Conservation (phyloP, 2,113 vertebrate genomes). For the Protobothrops flavoviridis region DNA sequence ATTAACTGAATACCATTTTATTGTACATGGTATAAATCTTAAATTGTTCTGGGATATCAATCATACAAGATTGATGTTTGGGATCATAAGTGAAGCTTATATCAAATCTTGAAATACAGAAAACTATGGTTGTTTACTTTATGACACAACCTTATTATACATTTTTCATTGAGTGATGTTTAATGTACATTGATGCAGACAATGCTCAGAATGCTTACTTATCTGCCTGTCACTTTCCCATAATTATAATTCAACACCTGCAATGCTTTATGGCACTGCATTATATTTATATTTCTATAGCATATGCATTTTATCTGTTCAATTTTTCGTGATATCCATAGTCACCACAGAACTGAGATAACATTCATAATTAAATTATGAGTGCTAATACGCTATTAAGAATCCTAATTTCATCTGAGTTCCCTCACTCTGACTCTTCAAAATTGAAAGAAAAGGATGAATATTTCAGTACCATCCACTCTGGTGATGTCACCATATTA, state of each 20-base stretch:
- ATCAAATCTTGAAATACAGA: constrained; percentile 49
- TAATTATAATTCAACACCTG: constrained; percentile 16
- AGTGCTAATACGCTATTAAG: not conserved
- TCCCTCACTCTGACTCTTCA: not conserved
- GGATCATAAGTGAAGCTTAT: constrained; percentile 11
- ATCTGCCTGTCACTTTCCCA: not conserved
- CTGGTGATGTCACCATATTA: not conserved
- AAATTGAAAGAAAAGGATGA: not conserved
- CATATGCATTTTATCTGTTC: not conserved
- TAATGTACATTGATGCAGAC: not conserved
- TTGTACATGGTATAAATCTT: constrained; percentile 8
- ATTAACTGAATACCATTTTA: constrained; percentile 26
- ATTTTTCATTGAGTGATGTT: constrained; percentile 16
- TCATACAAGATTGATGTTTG: constrained; percentile 37
- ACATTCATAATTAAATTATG: not conserved
- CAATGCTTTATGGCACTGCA: constrained; percentile 9
- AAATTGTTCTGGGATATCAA: constrained; percentile 42
- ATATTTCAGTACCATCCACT: not conserved
- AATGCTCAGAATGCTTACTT: not conserved
- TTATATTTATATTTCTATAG: not conserved
- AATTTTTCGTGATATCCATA: not conserved
- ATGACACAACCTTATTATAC: constrained; percentile 38
- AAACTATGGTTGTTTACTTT: constrained; percentile 43
- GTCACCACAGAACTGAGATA: not conserved
- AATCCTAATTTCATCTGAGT: not conserved